phyloP scores from a whole-genome alignment of 2,888 invertebrate genomes.

The Phyto melanocephala region DNA sequence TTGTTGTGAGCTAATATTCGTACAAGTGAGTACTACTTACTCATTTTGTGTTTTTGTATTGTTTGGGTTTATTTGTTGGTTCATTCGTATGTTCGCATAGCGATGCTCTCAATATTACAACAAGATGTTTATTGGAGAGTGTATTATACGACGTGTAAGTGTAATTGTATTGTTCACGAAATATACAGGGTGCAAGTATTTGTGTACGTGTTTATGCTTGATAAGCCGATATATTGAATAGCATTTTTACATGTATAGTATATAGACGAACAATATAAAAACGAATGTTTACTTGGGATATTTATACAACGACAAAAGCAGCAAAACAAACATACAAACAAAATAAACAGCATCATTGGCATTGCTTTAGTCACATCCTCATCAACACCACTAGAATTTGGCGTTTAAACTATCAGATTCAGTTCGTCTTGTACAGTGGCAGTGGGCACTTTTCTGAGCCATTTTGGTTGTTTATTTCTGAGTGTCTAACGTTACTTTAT shows the following conservation, averaged over 20 bases:
- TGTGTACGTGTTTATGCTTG: conserved; percentile 7
- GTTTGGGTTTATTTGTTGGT: conserved; percentile 23
- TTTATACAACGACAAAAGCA: conserved; percentile 2
- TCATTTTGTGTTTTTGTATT: conserved; percentile 18
- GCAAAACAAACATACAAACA: background rate
- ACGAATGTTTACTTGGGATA: conserved; percentile 40
- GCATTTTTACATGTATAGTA: background rate
- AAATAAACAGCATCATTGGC: conserved; percentile 24
- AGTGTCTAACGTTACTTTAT: background rate
- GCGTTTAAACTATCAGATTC: conserved; percentile 58
- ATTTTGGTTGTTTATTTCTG: conserved; percentile 4
- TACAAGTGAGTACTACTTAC: conserved; percentile 32
- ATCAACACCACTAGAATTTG: conserved; percentile 57
- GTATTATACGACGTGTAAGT: conserved; percentile 49
- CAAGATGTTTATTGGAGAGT: conserved; percentile 61
- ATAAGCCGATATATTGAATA: conserved; percentile 23
- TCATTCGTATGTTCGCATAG: conserved; percentile 39
- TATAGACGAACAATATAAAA: conserved; percentile 41
- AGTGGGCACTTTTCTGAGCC: conserved; percentile 60
- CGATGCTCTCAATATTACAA: conserved; percentile 64
- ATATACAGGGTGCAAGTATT: background rate
- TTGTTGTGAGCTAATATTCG: conserved; percentile 35
- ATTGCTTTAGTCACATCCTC: conserved; percentile 48
- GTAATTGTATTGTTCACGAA: conserved; percentile 35
- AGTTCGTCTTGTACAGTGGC: conserved; percentile 62